Percentiles rank a stretch among this genome's conserved stretches.
Conservation (phyloP, 2,888 invertebrate species). For the Zeuzera pyrina region DNA sequence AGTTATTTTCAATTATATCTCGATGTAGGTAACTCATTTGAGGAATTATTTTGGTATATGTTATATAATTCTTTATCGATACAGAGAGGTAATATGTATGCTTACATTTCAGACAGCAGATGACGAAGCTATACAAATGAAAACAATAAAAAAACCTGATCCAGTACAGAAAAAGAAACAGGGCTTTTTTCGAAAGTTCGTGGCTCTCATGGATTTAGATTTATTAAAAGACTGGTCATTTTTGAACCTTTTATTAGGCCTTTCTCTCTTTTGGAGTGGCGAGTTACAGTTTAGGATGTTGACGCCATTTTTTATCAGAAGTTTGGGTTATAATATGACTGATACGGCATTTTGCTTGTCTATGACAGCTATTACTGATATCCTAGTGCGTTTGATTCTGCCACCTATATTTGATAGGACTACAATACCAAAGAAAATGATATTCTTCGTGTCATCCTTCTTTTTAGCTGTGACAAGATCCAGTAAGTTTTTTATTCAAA, state of each 20-base stretch:
- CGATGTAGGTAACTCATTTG: slow-evolving; percentile 57
- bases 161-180: slow-evolving; percentile 34
- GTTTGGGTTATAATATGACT: slow-evolving; percentile 75
- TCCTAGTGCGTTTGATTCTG: slow-evolving; percentile 79
- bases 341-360: slow-evolving; percentile 83
- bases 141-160: slow-evolving; percentile 50
- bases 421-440: slow-evolving; percentile 77
- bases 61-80: background rate
- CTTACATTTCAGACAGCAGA: slow-evolving; percentile 51
- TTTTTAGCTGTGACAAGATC: slow-evolving; percentile 81
- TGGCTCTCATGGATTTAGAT: slow-evolving; percentile 80
- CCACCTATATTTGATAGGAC: slow-evolving; percentile 83
- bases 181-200: slow-evolving; percentile 71
- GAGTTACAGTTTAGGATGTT: slow-evolving; percentile 84
- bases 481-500: slow-evolving; percentile 65
- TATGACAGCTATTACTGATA: slow-evolving; percentile 82
- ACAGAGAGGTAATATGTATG: background rate
- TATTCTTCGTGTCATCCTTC: slow-evolving; percentile 81
- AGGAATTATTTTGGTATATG: slow-evolving; percentile 2
- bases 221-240: slow-evolving; percentile 81
- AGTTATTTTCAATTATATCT: slow-evolving; percentile 81
- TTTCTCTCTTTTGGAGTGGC: slow-evolving; percentile 82
- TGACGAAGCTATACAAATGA: slow-evolving; percentile 64
- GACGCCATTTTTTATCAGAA: slow-evolving; percentile 78
- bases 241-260: slow-evolving; percentile 80